A percentile compares a stretch with the other conserved stretches of the same genome.
Conservation (phyloP, 1,140 invertebrate species). For the Eumaeus atala region DNA sequence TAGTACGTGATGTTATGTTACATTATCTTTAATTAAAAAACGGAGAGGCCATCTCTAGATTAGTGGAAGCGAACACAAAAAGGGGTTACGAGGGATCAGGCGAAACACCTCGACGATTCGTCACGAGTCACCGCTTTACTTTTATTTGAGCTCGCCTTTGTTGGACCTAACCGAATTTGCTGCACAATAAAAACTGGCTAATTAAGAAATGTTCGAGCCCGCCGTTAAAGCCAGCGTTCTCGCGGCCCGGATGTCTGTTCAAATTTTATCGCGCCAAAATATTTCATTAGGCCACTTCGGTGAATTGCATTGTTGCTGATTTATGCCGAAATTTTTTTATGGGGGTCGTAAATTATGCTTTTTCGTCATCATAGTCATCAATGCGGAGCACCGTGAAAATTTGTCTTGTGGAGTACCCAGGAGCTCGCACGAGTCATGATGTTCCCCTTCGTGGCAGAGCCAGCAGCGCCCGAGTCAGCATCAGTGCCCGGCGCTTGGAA, state of each 20-base stretch:
- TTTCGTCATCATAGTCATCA: not conserved
- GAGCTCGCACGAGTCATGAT: too few species aligned
- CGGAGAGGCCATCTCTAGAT: slow-evolving; percentile 60
- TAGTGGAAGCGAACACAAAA: slow-evolving; percentile 63
- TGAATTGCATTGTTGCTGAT: slow-evolving; percentile 12
- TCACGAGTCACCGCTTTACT: slow-evolving; percentile 68
- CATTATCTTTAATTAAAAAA: slow-evolving; percentile 72
- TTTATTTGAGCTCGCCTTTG: slow-evolving; percentile 68
- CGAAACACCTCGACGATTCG: slow-evolving; percentile 69
- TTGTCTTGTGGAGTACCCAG: too few species aligned
- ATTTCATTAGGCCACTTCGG: slow-evolving; percentile 38
- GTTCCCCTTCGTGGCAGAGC: too few species aligned
- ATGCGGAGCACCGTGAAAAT: too few species aligned
- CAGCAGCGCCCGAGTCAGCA: too few species aligned
- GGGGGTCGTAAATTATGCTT: slow-evolving; percentile 12
- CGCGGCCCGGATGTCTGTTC: slow-evolving; percentile 33
- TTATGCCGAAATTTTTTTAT: slow-evolving; percentile 5
- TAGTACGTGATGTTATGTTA: slow-evolving; percentile 64
- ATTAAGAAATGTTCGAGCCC: slow-evolving; percentile 67
- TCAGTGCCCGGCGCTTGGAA: too few species aligned
- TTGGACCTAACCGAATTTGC: slow-evolving; percentile 69
- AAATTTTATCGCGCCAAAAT: slow-evolving; percentile 41
- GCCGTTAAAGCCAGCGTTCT: slow-evolving; percentile 45
- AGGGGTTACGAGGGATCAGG: slow-evolving; percentile 54
- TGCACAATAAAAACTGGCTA: slow-evolving; percentile 66